These are phyloP conservation scores for Propithecus deckenii DNA, from an alignment of 2,797 vertebrate species.

Conservation along the genomic window DNA sequence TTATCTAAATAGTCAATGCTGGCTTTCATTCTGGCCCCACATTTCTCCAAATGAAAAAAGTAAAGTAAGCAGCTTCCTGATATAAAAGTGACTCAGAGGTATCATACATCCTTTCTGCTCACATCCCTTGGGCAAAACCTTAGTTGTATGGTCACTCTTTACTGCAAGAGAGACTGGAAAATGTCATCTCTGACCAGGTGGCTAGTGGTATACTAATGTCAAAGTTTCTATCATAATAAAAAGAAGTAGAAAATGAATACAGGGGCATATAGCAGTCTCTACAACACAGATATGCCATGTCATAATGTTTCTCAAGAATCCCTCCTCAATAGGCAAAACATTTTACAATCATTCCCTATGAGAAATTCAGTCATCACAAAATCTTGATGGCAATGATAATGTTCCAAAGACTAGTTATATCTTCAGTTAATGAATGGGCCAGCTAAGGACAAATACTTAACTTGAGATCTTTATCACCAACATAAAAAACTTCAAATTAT, in stretches of 20 bases:
- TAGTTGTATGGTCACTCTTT: not conserved
- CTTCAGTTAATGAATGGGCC: not conserved
- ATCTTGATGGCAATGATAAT: not conserved
- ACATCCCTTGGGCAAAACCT: not conserved
- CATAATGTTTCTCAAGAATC: not conserved
- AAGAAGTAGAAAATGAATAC: not conserved
- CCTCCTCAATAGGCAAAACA: not conserved
- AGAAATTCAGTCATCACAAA: not conserved
- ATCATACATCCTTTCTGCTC: not conserved
- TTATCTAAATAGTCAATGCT: not conserved
- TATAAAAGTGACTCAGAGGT: not conserved
- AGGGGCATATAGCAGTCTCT: not conserved
- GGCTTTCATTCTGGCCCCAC: not conserved
- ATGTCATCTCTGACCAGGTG: not conserved
- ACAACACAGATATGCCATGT: not conserved
- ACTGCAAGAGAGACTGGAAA: not conserved
- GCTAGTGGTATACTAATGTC: not conserved
- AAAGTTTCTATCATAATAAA: not conserved
- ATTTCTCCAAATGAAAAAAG: not conserved
- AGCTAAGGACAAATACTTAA: not conserved
- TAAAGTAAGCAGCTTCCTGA: not conserved
- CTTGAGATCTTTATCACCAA: not conserved
- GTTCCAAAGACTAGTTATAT: not conserved
- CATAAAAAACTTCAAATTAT: not conserved
- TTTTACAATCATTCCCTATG: not conserved